Percentiles rank a stretch among this genome's conserved stretches.
Conservation (phyloP, 1,140 invertebrate species). For the Drosophila pallidifrons region DNA sequence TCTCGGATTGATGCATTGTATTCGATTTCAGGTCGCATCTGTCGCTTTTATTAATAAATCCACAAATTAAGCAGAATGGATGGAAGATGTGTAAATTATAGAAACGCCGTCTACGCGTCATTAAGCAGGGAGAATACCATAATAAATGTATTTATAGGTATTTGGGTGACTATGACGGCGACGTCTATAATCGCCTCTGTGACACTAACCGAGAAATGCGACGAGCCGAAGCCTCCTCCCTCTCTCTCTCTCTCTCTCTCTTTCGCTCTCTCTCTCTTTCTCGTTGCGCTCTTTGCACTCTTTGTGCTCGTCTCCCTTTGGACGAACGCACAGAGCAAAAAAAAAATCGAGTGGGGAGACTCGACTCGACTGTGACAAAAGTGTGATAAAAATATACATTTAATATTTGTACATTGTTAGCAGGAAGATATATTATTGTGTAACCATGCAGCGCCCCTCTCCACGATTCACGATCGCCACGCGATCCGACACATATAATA, state of each 20-base stretch:
- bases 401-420: conserved; percentile 83
- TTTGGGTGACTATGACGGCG: conserved; percentile 78
- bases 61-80: conserved; percentile 70
- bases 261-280: too few relatives aligned
- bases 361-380: conserved; percentile 44
- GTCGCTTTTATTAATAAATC: conserved; percentile 60
- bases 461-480: too few relatives aligned
- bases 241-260: neutral
- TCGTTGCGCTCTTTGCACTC: too few relatives aligned
- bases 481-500: neutral
- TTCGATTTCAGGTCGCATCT: conserved; percentile 46
- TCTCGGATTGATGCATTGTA: conserved; percentile 26
- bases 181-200: conserved; percentile 74
- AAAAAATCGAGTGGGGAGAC: conserved; percentile 28
- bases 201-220: conserved; percentile 78
- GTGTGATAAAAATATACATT: conserved; percentile 84
- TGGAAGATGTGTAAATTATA: conserved; percentile 74
- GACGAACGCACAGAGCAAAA: neutral
- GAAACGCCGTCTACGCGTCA: conserved; percentile 76
- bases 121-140: conserved; percentile 82
- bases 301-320: neutral
- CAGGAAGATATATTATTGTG: conserved; percentile 79
- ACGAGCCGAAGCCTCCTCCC: conserved; percentile 13
- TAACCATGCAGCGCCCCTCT: conserved; percentile 55
- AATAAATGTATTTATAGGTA: conserved; percentile 82